Base-by-base conservation (phyloP, 1,140 invertebrate genomes). In the Bombus sylvicola region DNA sequence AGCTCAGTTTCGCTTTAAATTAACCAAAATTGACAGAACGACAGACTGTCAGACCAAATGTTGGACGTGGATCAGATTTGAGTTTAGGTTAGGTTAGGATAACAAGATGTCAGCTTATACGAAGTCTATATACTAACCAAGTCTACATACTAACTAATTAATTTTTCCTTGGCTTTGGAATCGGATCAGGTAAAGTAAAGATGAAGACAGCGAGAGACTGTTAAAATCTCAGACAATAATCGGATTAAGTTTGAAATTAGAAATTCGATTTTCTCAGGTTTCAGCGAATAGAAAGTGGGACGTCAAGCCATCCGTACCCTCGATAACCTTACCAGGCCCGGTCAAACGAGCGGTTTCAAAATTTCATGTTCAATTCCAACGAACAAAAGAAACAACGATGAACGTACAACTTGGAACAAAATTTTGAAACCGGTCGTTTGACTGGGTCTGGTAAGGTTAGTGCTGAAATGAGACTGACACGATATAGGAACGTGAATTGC, bases 61-160 rank as follows among this genome's bases (percentile, higher is more conserved):
- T 62, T 13, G 2, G 1, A n/a, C 57, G 22, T 9, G 57, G 18
- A 22, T 28, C 57, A 3, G 25, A n/a, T n/a, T 0, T 13, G 28
- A 1, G 0, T 13, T 13, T 62, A 62, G 1, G 28, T 62, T 62
- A n/a, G 28, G 10, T 12, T 62, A 12, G 12, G 59, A 62, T 62
- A 62, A 62, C 28, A 62, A 62, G 59, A 62, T 13, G 28, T 13
- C 25, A n/a, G 3, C 18, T 1, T 53, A 53, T 8, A 1, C 18
- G 0, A 22, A 22, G 18, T 53, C 47, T 8, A 22, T 53, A 8
- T 22, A 22, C 0, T 0, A 0, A 22, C 0, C 0, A 0, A 47
- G 34, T 37, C 34, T 37, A 22, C 47, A 8, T 22, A 22, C 0
- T 0, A 18, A 47, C 0, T 47, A 0, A 47, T n/a, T 13, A 12